A percentile compares a stretch with the other conserved stretches of the same genome.
These are phyloP conservation scores for Papilio dardanus DNA, from an alignment of 1,140 invertebrate genomes.

Conservation along the genomic window DNA sequence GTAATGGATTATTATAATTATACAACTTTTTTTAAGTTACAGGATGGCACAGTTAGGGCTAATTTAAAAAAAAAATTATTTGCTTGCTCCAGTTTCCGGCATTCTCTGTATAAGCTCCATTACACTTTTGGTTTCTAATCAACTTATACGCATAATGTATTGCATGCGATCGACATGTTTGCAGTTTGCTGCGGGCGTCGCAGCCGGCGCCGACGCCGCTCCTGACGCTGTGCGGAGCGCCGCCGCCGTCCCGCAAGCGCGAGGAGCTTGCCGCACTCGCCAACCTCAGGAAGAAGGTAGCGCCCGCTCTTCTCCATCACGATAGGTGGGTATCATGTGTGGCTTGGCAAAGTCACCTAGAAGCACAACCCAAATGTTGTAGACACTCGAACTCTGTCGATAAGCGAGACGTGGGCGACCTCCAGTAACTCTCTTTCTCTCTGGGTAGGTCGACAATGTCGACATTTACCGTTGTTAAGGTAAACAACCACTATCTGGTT, in stretches of 20 bases:
- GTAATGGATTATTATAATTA: not conserved
- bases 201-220: slow-evolving; percentile 69
- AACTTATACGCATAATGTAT: not conserved
- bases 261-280: slow-evolving; percentile 78
- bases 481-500: no score
- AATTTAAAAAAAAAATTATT: no score
- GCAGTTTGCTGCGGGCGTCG: slow-evolving; percentile 59
- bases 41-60: no score
- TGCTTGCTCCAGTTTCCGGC: no score
- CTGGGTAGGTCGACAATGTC: no score
- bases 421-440: no score
- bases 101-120: not conserved
- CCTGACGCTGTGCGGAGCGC: slow-evolving; percentile 75
- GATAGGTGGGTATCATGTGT: slow-evolving; percentile 50
- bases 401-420: no score
- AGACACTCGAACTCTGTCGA: no score
- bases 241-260: slow-evolving; percentile 72
- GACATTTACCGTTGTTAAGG: no score
- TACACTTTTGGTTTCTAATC: not conserved
- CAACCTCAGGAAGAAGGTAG: slow-evolving; percentile 77
- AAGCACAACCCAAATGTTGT: not conserved
- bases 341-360: not conserved
- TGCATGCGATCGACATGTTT: slow-evolving; percentile 3
- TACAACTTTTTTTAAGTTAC: no score
- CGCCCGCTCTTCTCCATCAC: slow-evolving; percentile 68